A percentile compares a stretch with the other conserved stretches of the same genome.
phyloP scores from a whole-genome alignment of 2,888 invertebrate genomes.

The Congeria kusceri region DNA sequence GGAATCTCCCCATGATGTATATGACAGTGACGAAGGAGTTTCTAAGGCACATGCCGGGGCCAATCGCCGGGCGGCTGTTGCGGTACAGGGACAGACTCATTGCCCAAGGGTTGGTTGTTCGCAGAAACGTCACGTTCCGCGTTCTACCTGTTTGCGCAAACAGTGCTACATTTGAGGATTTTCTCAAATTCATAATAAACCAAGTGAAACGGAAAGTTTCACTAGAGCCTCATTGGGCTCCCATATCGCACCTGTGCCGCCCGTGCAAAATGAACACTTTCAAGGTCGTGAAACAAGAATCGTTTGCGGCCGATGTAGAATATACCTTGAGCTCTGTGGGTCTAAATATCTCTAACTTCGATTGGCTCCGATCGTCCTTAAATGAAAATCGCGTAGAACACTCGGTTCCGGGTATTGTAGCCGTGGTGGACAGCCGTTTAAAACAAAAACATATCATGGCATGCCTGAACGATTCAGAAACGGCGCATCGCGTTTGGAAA shows the following conservation, averaged over 20 bases:
- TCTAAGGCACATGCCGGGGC: slow-evolving; percentile 17
- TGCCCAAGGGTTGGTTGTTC: slow-evolving; percentile 30
- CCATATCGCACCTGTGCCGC: slow-evolving; percentile 48
- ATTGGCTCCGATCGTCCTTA: slow-evolving; percentile 25
- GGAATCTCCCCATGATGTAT: slow-evolving; percentile 3
- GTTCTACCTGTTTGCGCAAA: slow-evolving; percentile 52
- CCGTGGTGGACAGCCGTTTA: slow-evolving; percentile 35
- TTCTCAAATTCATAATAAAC: slow-evolving; percentile 49
- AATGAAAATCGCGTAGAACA: slow-evolving; percentile 35
- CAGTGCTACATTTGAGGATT: slow-evolving; percentile 52
- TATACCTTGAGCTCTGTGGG: slow-evolving; percentile 34
- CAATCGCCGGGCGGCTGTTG: slow-evolving; percentile 18
- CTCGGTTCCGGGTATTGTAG: slow-evolving; percentile 43
- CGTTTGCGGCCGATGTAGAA: slow-evolving; percentile 48
- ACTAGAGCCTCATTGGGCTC: slow-evolving; percentile 60
- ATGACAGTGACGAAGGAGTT: slow-evolving; percentile 35
- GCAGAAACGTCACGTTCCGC: slow-evolving; percentile 2
- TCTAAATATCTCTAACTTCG: slow-evolving; percentile 22
- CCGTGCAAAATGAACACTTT: slow-evolving; percentile 53
- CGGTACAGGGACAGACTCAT: slow-evolving; percentile 15
- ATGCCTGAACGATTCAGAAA: slow-evolving; percentile 32
- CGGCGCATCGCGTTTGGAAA: slow-evolving; percentile 44
- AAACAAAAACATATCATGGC: background rate
- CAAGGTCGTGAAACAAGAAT: slow-evolving; percentile 54
- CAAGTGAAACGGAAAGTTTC: slow-evolving; percentile 18